Base-by-base conservation (phyloP, 2,888 invertebrate genomes). In the Lymantria monacha region DNA sequence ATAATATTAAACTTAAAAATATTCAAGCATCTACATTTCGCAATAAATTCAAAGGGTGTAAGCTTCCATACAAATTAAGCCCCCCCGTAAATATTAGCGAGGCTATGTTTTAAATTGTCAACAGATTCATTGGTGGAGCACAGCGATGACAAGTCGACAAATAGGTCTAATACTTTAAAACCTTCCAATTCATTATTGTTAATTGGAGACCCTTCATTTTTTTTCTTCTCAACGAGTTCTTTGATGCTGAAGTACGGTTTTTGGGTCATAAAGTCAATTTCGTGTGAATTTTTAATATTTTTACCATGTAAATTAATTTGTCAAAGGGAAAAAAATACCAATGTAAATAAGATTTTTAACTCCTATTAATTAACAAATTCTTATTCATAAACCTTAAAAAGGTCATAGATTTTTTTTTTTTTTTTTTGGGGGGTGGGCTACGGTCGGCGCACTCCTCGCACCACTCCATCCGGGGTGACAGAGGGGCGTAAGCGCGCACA, bases 181-280 rank as follows among this genome's bases (percentile, higher is more conserved):
- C 83, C 15, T n/a, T 69, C 72, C 80, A 78, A 83, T 83, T 85
- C 77, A 79, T 82, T 82, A 72, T 69, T 72, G 72, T 78, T 83
- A 81, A 85, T 83, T 83, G 73, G 71, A 55, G 65, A 54, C 66
- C 69, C 72, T 79, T 74, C 67, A 69, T 70, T 70, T 71, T n/a
- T n/a, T 65, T 63, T 59, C 68, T 61, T 57, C 57, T 59, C 55
- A 41, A 40, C 45, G 55, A 42, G 52, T 53, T 51, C 55, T 66
- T 51, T 63, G 61, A 51, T 57, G 49, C 3, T 49, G 12, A 13
- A 42, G 40, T 57, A 54, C 45, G 58, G 61, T 61, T 60, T 61
- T 38, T 63, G 55, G 61, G 54, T 60, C 61, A 53, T 49, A 38
- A 36, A 48, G 9, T 14, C 13, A 41, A 3, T 14, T 41, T 14